A percentile compares a stretch with the other conserved stretches of the same genome.
Conservation (phyloP, 1,140 invertebrate species). For the Paralvinella palmiformis region DNA sequence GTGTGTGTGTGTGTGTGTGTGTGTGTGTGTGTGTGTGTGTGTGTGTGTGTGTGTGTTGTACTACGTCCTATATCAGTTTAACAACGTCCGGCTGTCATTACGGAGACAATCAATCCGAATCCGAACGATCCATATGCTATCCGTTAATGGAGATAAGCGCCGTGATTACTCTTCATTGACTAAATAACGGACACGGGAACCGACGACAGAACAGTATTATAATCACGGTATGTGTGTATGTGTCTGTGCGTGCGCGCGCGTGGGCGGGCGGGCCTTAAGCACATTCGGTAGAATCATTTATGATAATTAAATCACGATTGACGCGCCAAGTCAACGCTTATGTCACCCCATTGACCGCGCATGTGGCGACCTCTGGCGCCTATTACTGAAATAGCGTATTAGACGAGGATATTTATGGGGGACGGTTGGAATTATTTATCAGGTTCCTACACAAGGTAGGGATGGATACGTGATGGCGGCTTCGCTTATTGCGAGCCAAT, state of each 20-base stretch:
- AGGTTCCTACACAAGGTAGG: no score
- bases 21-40: background rate
- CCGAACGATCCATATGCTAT: background rate
- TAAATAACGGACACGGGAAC: background rate
- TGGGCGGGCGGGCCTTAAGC: background rate
- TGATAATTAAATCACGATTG: no score
- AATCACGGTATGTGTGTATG: background rate
- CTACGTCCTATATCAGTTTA: background rate
- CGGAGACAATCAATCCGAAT: background rate
- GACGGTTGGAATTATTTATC: no score
- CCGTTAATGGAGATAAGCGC: background rate
- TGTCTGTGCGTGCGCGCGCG: background rate
- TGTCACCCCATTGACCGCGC: no score
- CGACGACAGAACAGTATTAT: background rate
- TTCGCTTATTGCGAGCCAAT: no score
- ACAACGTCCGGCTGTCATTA: background rate
- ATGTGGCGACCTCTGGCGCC: no score
- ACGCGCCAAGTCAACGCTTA: no score
- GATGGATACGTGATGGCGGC: no score
- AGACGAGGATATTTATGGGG: no score
- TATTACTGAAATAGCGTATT: no score
- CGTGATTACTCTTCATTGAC: background rate
- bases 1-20: background rate
- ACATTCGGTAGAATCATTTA: no score
- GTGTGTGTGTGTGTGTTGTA: background rate